Base-by-base conservation (phyloP, 2,113 vertebrate species). In the Bungarus multicinctus region DNA sequence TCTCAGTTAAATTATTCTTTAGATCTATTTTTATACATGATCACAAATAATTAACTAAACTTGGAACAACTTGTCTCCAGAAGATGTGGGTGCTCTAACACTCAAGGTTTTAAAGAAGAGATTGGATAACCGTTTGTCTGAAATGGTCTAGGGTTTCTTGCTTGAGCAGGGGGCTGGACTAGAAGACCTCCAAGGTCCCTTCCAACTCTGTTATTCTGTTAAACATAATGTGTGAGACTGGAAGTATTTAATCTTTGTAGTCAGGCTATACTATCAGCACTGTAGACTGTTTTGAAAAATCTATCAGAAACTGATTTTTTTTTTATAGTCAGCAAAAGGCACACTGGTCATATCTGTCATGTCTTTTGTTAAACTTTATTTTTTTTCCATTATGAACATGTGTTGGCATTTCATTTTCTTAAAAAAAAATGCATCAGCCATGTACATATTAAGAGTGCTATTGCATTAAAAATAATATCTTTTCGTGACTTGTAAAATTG, bases 401-500 rank as follows among this genome's bases (percentile, higher is more conserved):
- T 43, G 58, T 25, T 69, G 92, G 34, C 22, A 91, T 91, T 93
- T 53, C 90, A 16, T 87, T 57, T 57, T 57, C 39, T 57, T 54
- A 58, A 85, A 90, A 91, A 91, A 45, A 14, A 86, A 7, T 0
- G 0, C 0, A 23, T 69, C 52, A 94, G 57, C 16, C 54, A 60
- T 92, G 90, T 39, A 92, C 45, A 89, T 50, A 95, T 50, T 3
- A 55, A 6, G 25, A 69, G 87, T 92, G 57, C 23, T 1, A 10
- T 91, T 93, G 47, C 43, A 90, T 30, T 30, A 86, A 94, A n/a
- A 11, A 45, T 64, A 0, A 1, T 45, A 90, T 94, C 11, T 54
- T 92, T 87, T 95, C 93, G 43, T 91, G 69, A 2, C 55, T 90
- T 92, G 85, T 92, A 39, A 55, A 60, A 89, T 27, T 39, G 60